These are phyloP conservation scores for Guaruba guarouba DNA, from an alignment of 2,113 vertebrate genomes.

Conservation along the genomic window DNA sequence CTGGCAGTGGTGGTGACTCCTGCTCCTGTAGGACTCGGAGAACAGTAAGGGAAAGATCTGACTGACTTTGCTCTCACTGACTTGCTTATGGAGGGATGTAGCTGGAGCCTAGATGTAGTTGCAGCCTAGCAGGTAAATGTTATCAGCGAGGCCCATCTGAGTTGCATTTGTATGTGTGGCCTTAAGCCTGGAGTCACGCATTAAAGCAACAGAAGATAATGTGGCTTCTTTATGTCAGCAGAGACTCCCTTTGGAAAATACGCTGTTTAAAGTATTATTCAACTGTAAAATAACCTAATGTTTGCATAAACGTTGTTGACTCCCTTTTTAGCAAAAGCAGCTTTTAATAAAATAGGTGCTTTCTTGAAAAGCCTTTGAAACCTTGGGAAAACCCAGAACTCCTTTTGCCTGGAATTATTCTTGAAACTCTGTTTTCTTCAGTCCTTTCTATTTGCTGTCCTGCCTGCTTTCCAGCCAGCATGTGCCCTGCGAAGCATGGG, in stretches of 20 bases:
- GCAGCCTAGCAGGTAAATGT: background rate
- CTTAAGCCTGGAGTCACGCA: background rate
- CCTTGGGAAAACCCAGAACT: background rate
- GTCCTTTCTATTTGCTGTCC: background rate
- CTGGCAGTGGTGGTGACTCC: background rate
- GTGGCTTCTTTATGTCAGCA: background rate
- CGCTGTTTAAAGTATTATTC: background rate
- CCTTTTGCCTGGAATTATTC: background rate
- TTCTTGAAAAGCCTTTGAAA: conserved; percentile 8
- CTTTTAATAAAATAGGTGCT: background rate
- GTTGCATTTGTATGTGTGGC: background rate
- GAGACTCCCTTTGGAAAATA: background rate
- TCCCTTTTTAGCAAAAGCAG: background rate
- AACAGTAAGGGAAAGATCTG: background rate
- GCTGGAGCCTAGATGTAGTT: background rate
- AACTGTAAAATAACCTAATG: background rate
- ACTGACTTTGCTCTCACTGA: background rate
- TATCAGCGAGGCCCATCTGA: background rate
- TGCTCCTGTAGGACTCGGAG: background rate
- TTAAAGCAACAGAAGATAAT: background rate
- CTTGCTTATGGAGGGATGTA: background rate
- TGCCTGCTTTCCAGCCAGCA: background rate
- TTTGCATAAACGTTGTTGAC: background rate
- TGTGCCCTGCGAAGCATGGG: background rate
- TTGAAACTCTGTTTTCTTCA: background rate